Evolutionary conservation across 1,140 invertebrate species (phyloP), one percentile per base, ranked within the genome.

Genomic region (Aphelenchoides fujianensis): DNA sequence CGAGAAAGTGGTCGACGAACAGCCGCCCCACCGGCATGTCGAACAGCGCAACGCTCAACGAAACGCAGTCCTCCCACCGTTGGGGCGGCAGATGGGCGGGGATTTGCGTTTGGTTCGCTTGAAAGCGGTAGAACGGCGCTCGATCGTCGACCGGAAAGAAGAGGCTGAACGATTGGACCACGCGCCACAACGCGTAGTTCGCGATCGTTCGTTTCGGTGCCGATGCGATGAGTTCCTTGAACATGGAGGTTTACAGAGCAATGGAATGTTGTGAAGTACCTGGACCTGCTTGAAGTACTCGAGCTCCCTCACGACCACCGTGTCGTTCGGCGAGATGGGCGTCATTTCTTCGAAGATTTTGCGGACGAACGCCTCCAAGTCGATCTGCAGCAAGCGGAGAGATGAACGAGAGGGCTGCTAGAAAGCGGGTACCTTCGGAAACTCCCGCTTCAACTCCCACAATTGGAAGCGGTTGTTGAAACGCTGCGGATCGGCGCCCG

Each of bases 201-300:
- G 72, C 74, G 79, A 73, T 84, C 77, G 63, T 88, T 85, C 86
- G 88, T 86, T 89, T 90, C 1, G 88, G 87, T 0, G 88, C 90
- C 0, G n/a, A n/a, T n/a, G n/a, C n/a, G n/a, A n/a, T n/a, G n/a
- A n/a, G 82, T 73, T 27, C 76, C 73, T 1, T 90, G 77, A 0
- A 90, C n/a, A n/a, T n/a, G n/a, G n/a, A 54, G 63, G 78, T 73
- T 48, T 68, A 59, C 16, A 66, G 1, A 66, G 19, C 37, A 28
- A 31, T 61, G 28, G 36, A 61, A 61, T 19, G n/a, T 2, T 66
- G 16, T 66, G 2, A 63, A 28, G 23, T 30, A 75, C 71, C 69
- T 82, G 77, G 28, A 79, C 71, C 63, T 73, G 70, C 36, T 61
- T 53, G 27, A 81, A 77, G 66, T 82, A 81, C 28, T 81, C 74